Evolutionary conservation across 2,113 vertebrate species (phyloP), one percentile per base, ranked within the genome.

Genomic region (Muscicapa adusta): DNA sequence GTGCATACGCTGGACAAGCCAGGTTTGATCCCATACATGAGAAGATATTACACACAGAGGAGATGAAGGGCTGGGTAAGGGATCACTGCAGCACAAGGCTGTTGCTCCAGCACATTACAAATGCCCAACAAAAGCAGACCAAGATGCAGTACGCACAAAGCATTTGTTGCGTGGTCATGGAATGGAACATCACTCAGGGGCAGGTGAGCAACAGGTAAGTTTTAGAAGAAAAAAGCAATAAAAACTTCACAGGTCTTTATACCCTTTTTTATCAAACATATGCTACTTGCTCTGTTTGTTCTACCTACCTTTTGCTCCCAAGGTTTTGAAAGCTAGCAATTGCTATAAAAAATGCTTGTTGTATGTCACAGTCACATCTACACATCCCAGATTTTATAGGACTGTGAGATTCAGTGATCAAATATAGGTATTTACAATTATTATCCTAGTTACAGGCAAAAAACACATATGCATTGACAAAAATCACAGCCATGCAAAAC

Each of bases 1-100:
- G 70, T 1, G 3, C 24, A 24, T 3, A 51, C 0, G 0, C 38
- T 43, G 40, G 14, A 34, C 2, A 2, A 87, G 74, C 40, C 60
- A 48, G 34, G 36, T 60, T 58, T 71, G 65, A 47, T 51, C 48
- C 34, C 22, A 38, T 5, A 19, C n/a, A 47, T 0, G 1, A 75
- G 42, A 58, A 60, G 19, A 25, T 14, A 14, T 2, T 17, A 24
- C 43, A 63, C 34, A 56, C 36, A 70, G 38, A 74, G 63, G 25
- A 86, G 42, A 34, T 23, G 33, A 78, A 71, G 48, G 42, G 14
- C 48, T 73, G 24, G 7, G 13, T 25, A 34, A 65, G 57, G 70
- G 12, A 19, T 53, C n/a, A 23, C 61, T 57, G 40, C 40, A 91
- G 70, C 57, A 63, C 48, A 67, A 89, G 36, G 22, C 34, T 23